Base-by-base conservation (phyloP, 2,888 invertebrate genomes). In the Sisyra nigra region DNA sequence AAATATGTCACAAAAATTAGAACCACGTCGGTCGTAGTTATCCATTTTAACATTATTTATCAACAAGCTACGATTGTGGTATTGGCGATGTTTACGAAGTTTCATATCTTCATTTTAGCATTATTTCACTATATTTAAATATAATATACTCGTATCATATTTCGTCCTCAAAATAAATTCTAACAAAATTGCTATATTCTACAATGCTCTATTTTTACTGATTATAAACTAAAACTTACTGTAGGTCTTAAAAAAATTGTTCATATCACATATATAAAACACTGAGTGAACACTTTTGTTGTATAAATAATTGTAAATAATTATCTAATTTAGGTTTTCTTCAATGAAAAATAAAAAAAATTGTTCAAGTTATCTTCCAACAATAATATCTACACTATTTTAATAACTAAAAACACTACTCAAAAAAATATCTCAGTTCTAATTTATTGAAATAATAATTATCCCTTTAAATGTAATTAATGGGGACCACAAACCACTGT, bases 1-100 rank as follows among this genome's bases (percentile, higher is more conserved):
- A 46, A 76, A 77, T 54, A 68, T 85, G 60, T 85, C 85, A n/a
- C 80, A 83, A 58, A 78, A 79, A 60, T 63, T 82, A 53, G 84
- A 84, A 60, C 75, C 76, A 45, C 66, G 71, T 50, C 63, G 76
- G 49, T 66, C 68, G 52, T 69, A 67, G 57, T 40, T 37, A 18
- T 13, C 14, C 9, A n/a, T 19, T 15, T 17, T 17, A 8, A 19
- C 17, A 19, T 19, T 37, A 11, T 19, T 37, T 8, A 19, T 19
- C n/a, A 17, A 17, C 15, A 37, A 37, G 11, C n/a, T 37, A 37
- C 37, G 37, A 11, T 10, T 17, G 19, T 37, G 37, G 37, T 18
- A 18, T 19, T 37, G 37, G 37, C 37, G 37, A 11, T 37, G 15
- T 7, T 19, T 37, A 8, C 37, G 37, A 15, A 37, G n/a, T 17